Percentiles rank a stretch among this genome's conserved stretches.
Conservation (phyloP, 1,140 invertebrate species). For the Leptopilina boulardi region DNA sequence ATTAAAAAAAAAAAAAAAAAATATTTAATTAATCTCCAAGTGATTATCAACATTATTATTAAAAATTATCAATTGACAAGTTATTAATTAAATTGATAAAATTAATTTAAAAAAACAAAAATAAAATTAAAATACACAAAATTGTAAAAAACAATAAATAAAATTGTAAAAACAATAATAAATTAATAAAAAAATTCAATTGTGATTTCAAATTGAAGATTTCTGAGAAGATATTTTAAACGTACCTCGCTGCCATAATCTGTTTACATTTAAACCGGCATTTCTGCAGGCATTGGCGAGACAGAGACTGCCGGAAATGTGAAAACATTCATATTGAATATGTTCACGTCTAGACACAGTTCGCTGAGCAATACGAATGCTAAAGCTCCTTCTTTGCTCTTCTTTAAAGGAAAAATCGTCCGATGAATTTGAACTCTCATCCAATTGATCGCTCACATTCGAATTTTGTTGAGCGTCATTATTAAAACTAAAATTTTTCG, state of each 20-base stretch:
- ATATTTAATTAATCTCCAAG: not conserved
- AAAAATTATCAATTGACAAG: too few species aligned
- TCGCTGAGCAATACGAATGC: slow-evolving; percentile 77
- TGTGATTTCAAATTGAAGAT: too few species aligned
- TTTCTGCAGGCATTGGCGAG: slow-evolving; percentile 63
- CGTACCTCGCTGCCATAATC: slow-evolving; percentile 58
- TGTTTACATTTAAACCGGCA: slow-evolving; percentile 43
- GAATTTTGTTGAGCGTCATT: slow-evolving; percentile 68
- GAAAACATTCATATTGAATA: slow-evolving; percentile 77
- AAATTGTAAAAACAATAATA: too few species aligned
- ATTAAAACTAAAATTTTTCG: slow-evolving; percentile 81
- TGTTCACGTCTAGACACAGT: slow-evolving; percentile 76
- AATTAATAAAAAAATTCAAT: too few species aligned
- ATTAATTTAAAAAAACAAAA: too few species aligned
- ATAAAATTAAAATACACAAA: too few species aligned
- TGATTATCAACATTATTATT: too few species aligned
- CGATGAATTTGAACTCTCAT: slow-evolving; percentile 61
- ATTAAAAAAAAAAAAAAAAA: slow-evolving; percentile 16
- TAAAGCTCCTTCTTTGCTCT: slow-evolving; percentile 77
- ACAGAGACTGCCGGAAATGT: slow-evolving; percentile 76
- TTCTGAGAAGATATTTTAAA: slow-evolving; percentile 7
- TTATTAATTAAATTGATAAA: too few species aligned
- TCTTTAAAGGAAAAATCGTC: slow-evolving; percentile 65
- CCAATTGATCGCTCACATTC: slow-evolving; percentile 54
- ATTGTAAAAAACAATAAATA: too few species aligned